Base-by-base conservation (phyloP, 2,888 invertebrate genomes). In the Alloscopus bannaensis region DNA sequence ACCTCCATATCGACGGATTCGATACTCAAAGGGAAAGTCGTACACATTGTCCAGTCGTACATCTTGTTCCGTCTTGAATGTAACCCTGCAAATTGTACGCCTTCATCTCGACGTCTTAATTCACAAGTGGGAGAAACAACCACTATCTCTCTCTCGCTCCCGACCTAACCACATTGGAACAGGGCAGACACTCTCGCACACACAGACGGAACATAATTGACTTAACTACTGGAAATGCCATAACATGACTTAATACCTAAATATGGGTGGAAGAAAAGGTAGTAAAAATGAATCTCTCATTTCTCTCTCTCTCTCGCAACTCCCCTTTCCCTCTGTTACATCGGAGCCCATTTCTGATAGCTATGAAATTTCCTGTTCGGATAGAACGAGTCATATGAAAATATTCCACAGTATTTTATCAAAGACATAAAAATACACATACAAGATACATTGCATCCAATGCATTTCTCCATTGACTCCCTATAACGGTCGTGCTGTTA, bases 151-250 rank as follows among this genome's bases (percentile, higher is more conserved):
- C n/a, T n/a, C n/a, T n/a, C n/a, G n/a, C n/a, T n/a, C n/a, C n/a
- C 13, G 40, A 40, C 50, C 16, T 6, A 57, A 4, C 57, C 57
- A 57, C 31, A 57, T 18, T 57, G 11, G 6, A 18, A 57, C 26
- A 57, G 29, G 18, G 18, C 16, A 6, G 22, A 20, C 22, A 11
- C 40, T 11, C 40, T 40, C 18, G 59, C 31, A 28, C 22, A 18
- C 16, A 57, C 55, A 20, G 18, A 18, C 31, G 31, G 31, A 45
- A 55, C 60, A 69, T 77, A 77, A 77, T 77, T 77, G 77, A 69
- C 77, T 77, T 77, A 77, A 77, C 62, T 77, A 77, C 60, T 60
- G 45, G 52, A 45, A 62, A 47, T 42, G 62, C 60, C 36, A 62
- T 42, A 47, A 62, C 60, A 71, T 71, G 60, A 28, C 11, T 29